Evolutionary conservation across 2,888 invertebrate genomes (phyloP).

Genomic region (Morpho helenor): DNA sequence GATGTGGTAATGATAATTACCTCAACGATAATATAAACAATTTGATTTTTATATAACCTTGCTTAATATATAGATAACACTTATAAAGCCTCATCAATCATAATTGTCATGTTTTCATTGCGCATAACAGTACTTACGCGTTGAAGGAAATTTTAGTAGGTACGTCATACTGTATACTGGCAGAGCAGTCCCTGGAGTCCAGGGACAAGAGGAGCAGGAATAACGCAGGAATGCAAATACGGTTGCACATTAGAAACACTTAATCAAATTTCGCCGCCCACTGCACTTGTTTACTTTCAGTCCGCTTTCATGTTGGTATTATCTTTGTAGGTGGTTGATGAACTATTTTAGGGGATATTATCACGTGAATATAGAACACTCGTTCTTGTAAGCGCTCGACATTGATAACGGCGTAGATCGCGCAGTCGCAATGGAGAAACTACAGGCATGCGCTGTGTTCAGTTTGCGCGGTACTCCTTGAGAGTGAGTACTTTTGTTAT

Average conservation of each 20-base stretch:
- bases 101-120: not conserved
- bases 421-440: constrained; percentile 50
- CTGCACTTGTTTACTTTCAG: constrained; percentile 29
- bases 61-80: no score
- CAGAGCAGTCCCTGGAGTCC: constrained; percentile 66
- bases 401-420: constrained; percentile 42
- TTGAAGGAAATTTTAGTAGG: constrained; percentile 62
- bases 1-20: no score
- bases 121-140: constrained; percentile 51
- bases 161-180: constrained; percentile 63
- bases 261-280: constrained; percentile 40
- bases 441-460: constrained; percentile 54
- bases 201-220: constrained; percentile 60
- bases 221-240: constrained; percentile 48
- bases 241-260: constrained; percentile 72
- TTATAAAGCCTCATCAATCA: not conserved
- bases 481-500: constrained; percentile 2
- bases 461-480: constrained; percentile 35
- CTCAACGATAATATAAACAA: no score
- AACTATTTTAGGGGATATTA: constrained; percentile 12
- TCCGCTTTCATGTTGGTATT: constrained; percentile 30
- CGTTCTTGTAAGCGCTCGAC: constrained; percentile 33
- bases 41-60: no score
- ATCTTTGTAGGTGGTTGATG: constrained; percentile 16
- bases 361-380: constrained; percentile 18